Percentiles rank a stretch among this genome's conserved stretches.
These are phyloP conservation scores for Gasteruption jaculator DNA, from an alignment of 2,888 invertebrate genomes.

Conservation along the genomic window DNA sequence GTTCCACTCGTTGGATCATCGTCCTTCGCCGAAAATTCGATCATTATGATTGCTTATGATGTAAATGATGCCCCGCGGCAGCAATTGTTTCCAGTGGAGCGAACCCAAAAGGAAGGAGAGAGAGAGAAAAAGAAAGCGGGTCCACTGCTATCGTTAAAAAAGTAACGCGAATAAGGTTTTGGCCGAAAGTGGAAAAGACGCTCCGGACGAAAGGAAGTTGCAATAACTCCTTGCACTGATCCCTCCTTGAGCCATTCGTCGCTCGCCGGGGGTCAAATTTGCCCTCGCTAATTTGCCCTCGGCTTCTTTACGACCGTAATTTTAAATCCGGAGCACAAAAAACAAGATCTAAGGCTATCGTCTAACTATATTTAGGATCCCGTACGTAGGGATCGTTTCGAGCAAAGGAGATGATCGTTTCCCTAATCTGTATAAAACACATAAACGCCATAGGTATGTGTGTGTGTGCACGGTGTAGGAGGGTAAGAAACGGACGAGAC, in stretches of 20 bases:
- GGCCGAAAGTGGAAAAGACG: too few relatives aligned
- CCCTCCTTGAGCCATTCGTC: slow-evolving; percentile 17
- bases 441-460: slow-evolving; percentile 25
- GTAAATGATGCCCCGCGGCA: slow-evolving; percentile 58
- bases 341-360: too few relatives aligned
- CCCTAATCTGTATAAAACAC: slow-evolving; percentile 15
- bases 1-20: slow-evolving; percentile 52
- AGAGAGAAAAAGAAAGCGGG: slow-evolving; percentile 8
- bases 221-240: too few relatives aligned
- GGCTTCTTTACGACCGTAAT: slow-evolving; percentile 48
- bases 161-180: slow-evolving; percentile 3
- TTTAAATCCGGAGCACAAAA: slow-evolving; percentile 44
- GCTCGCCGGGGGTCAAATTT: slow-evolving; percentile 35
- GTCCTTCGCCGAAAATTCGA: slow-evolving; percentile 51
- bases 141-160: too few relatives aligned
- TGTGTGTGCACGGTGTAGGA: slow-evolving; percentile 23
- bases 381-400: slow-evolving; percentile 25
- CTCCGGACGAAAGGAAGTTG: not conserved
- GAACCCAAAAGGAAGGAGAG: slow-evolving; percentile 24
- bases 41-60: slow-evolving; percentile 56
- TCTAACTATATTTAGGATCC: slow-evolving; percentile 42
- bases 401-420: slow-evolving; percentile 27
- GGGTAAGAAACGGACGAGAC: too few relatives aligned
- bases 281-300: slow-evolving; percentile 42
- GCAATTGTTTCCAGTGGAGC: slow-evolving; percentile 49